phyloP scores from a whole-genome alignment of 1,140 invertebrate species.

The Conus ventricosus region DNA sequence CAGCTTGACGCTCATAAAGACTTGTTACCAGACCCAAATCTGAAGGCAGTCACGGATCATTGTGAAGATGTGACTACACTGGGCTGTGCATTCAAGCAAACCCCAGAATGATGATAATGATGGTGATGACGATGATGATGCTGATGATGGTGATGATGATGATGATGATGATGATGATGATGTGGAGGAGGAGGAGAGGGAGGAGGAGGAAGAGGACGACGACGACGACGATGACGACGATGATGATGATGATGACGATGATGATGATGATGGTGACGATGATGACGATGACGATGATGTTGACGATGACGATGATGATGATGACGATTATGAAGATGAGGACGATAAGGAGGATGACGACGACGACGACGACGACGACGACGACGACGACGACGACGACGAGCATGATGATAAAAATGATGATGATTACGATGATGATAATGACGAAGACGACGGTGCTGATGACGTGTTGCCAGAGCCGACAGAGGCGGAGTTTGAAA shows the following conservation, averaged over 20 bases:
- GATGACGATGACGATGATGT: not conserved
- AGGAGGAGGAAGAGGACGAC: not conserved
- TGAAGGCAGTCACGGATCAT: no score
- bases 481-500: slow-evolving; percentile 80
- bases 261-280: not conserved
- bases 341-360: no score
- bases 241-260: not conserved
- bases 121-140: not conserved
- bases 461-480: not conserved
- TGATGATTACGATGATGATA: not conserved
- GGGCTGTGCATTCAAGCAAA: no score
- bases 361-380: not conserved
- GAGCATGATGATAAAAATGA: not conserved
- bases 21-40: no score
- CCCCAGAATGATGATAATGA: not conserved
- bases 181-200: not conserved
- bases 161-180: not conserved
- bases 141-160: not conserved
- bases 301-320: slow-evolving; percentile 1
- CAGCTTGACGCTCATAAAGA: no score
- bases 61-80: no score
- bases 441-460: not conserved
- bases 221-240: not conserved
- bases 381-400: not conserved
- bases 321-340: not conserved